A percentile compares a stretch with the other conserved stretches of the same genome.
phyloP scores from a whole-genome alignment of 1,140 invertebrate genomes.

The Euwallacea fornicatus region DNA sequence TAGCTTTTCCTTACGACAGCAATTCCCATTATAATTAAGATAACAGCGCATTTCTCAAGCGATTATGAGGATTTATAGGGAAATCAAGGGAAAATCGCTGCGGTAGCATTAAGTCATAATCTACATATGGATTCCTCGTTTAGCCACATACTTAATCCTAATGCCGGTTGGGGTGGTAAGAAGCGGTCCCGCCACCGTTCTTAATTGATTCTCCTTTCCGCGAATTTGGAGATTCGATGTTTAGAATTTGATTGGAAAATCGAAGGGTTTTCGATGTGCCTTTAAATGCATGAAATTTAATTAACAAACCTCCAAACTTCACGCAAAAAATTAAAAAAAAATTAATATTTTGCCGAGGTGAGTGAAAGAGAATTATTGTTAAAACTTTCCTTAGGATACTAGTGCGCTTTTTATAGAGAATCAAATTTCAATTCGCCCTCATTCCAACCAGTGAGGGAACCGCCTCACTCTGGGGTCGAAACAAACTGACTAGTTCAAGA shows the following conservation, averaged over 20 bases:
- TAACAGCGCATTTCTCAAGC: slow-evolving; percentile 34
- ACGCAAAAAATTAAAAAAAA: no score
- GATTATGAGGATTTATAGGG: slow-evolving; percentile 37
- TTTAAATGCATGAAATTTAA: no score
- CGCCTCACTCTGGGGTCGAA: no score
- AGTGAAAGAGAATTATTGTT: no score
- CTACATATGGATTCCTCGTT: slow-evolving; percentile 51
- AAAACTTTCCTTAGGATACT: no score
- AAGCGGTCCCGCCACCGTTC: slow-evolving; percentile 29
- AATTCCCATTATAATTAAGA: slow-evolving; percentile 34
- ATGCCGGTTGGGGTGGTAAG: slow-evolving; percentile 42
- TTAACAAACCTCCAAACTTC: no score
- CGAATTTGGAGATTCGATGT: slow-evolving; percentile 31
- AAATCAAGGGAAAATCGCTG: slow-evolving; percentile 37
- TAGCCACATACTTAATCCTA: slow-evolving; percentile 48
- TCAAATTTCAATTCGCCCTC: no score
- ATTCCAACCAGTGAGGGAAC: no score
- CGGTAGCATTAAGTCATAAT: slow-evolving; percentile 44
- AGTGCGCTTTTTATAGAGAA: no score
- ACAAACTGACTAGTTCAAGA: no score
- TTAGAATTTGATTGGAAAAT: background rate
- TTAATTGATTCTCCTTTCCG: slow-evolving; percentile 44
- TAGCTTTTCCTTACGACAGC: slow-evolving; percentile 25
- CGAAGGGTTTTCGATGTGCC: no score
- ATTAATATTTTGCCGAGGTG: no score